Base-by-base conservation (phyloP, 2,797 vertebrate genomes). In the Loris lydekkerianus region DNA sequence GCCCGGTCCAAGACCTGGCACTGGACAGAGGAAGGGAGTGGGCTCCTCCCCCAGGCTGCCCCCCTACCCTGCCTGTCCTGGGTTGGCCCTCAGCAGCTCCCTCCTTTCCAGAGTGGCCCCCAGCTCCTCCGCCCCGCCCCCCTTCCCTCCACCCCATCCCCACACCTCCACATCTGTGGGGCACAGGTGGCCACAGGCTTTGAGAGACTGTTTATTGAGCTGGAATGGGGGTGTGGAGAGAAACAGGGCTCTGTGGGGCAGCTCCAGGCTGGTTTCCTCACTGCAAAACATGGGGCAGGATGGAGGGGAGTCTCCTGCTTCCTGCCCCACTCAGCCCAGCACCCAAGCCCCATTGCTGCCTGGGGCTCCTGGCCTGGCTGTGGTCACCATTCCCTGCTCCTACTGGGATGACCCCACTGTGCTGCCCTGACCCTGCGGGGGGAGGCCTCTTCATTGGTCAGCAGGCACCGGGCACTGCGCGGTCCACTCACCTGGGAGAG, bases 171-270 rank as follows among this genome's bases (percentile, higher is more conserved):
- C 49, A 13, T 53, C 49, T 15, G 5, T 53, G 49, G 14, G 49
- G 49, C 49, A 53, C 49, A 53, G 49, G 14, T 53, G 49, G 14
- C 21, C 2, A 2, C 1, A 1, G 61, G 17, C 58, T 65, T 65
- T n/a, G 10, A 2, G 29, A 82, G 70, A 43, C 53, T 0, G 3
- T 93, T 95, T 93, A 93, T 89, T 92, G 75, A 58, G 21, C 67
- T 53, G 17, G 63, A 91, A 80, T 2, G 0, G 61, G 18, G 9
- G 27, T 53, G 46, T 11, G 40, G 53, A 43, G 27, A 67, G 82
- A 37, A 29, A 15, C 0, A 1, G 29, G 56, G 25, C 46, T 61
- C 23, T 58, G 31, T 5, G 31, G 25, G 58, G 63, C 14, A 8
- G 34, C 56, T 34, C 27, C 2, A 13, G 78, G 43, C 76, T 10